A percentile compares a stretch with the other conserved stretches of the same genome.
Evolutionary conservation across 2,797 vertebrate genomes (phyloP).

Genomic region (Eidolon dupreanum): DNA sequence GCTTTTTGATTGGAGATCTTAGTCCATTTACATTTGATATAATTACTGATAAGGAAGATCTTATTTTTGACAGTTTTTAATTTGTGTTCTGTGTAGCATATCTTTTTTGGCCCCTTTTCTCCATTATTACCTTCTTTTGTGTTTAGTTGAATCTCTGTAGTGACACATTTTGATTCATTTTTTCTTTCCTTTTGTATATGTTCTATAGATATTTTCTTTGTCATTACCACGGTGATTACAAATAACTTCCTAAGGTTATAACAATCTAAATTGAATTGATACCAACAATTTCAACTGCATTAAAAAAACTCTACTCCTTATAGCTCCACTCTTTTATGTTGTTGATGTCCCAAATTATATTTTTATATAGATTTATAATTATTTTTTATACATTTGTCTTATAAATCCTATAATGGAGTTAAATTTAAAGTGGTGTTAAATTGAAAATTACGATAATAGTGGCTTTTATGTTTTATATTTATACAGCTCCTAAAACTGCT

Average conservation of each 20-base stretch:
- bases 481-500: neutral
- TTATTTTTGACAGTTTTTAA: neutral
- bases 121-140: neutral
- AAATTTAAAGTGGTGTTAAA: neutral
- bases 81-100: neutral
- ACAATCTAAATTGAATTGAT: neutral
- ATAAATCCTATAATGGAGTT: neutral
- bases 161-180: neutral
- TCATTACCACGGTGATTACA: neutral
- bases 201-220: neutral
- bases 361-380: neutral
- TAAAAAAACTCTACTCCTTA: neutral
- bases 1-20: neutral
- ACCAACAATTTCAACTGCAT: neutral
- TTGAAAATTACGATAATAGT: neutral
- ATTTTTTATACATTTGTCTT: neutral
- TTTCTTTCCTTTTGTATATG: neutral
- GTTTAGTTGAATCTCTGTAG: neutral
- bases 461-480: neutral
- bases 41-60: neutral
- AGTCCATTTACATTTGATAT: neutral
- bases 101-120: neutral
- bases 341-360: neutral
- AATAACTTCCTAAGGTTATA: neutral
- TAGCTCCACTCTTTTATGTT: neutral